A percentile compares a stretch with the other conserved stretches of the same genome.
Evolutionary conservation across 1,140 invertebrate species (phyloP).

Genomic region (Orchestia grillus): DNA sequence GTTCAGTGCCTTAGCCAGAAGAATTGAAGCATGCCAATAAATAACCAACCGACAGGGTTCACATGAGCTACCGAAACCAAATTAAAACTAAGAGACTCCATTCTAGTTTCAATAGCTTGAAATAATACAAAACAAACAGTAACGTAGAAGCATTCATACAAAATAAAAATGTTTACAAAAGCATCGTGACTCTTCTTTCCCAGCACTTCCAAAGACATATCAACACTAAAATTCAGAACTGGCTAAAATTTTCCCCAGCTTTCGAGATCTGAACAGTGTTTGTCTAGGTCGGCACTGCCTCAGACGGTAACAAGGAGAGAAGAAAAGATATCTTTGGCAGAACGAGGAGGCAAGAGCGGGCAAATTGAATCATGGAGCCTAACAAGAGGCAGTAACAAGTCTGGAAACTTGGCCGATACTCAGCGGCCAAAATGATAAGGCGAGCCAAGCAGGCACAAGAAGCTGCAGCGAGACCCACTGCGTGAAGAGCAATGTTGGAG

Average conservation of each 20-base stretch:
- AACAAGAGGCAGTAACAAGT: slow-evolving; percentile 42
- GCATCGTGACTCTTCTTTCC: not conserved
- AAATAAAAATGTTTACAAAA: not conserved
- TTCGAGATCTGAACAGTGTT: not conserved
- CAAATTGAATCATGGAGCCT: slow-evolving; percentile 48
- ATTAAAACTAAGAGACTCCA: not conserved
- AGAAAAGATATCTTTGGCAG: slow-evolving; percentile 7
- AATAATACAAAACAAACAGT: not conserved
- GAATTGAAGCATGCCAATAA: too few species aligned
- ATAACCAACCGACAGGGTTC: too few species aligned
- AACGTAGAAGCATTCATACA: not conserved
- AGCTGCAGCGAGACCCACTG: not conserved
- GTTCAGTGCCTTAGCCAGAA: too few species aligned
- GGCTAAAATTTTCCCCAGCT: not conserved
- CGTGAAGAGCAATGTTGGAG: slow-evolving; percentile 23
- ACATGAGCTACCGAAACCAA: not conserved
- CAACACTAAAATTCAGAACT: not conserved
- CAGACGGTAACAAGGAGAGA: not conserved
- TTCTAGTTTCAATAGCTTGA: not conserved
- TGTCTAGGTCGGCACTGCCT: not conserved
- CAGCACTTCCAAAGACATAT: not conserved
- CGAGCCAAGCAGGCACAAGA: not conserved
- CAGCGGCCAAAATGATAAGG: slow-evolving; percentile 22
- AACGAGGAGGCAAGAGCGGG: slow-evolving; percentile 10
- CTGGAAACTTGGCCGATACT: slow-evolving; percentile 44